These are phyloP conservation scores for Tortricodes alternella DNA, from an alignment of 2,888 invertebrate species.

Conservation along the genomic window DNA sequence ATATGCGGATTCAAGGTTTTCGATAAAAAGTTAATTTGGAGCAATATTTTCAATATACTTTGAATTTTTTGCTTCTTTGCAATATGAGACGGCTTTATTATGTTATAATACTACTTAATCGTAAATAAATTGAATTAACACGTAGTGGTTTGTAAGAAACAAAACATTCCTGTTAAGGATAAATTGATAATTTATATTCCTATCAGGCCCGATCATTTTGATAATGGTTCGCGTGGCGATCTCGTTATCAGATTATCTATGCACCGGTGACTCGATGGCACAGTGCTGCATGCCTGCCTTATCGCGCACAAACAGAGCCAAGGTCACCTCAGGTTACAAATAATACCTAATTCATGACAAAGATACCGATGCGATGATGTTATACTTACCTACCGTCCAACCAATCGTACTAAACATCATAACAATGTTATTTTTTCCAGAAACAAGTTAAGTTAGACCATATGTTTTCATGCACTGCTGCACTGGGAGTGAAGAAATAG, in stretches of 20 bases:
- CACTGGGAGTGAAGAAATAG: too few species aligned
- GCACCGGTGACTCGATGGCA: conserved; percentile 52
- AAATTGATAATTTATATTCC: background rate
- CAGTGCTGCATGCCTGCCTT: conserved; percentile 52
- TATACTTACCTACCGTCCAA: background rate
- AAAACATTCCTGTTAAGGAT: background rate
- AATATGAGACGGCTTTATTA: too few species aligned
- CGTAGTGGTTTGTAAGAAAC: too few species aligned
- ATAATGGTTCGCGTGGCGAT: conserved; percentile 43
- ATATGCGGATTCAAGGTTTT: background rate
- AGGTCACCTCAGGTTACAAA: conserved; percentile 49
- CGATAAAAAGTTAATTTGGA: background rate
- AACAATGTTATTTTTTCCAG: background rate
- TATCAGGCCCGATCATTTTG: conserved; percentile 4
- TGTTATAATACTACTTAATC: too few species aligned
- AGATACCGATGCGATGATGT: too few species aligned
- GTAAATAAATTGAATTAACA: too few species aligned
- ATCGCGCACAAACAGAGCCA: conserved; percentile 54
- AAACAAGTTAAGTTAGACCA: too few species aligned
- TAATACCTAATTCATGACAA: background rate
- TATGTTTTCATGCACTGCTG: too few species aligned
- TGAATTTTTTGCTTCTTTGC: too few species aligned
- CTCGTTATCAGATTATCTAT: conserved; percentile 59
- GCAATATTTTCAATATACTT: too few species aligned
- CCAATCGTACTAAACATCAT: background rate